Conservation (phyloP, 35 echinoderm and acorn worm species). For the Ophioderma brevispina region DNA sequence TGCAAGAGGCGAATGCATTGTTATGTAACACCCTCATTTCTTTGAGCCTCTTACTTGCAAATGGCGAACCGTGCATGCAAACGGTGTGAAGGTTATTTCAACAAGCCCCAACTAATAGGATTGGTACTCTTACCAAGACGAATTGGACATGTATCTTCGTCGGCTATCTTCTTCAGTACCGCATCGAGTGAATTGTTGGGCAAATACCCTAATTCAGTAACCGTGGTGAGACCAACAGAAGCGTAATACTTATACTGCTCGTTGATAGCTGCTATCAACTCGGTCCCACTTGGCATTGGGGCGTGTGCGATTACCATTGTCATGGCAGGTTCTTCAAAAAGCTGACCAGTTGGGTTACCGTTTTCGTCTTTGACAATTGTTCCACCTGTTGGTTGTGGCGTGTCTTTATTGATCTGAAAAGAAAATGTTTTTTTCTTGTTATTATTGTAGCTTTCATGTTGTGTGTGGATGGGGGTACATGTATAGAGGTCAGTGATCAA, state of each 20-base stretch:
- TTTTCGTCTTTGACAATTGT: conserved; percentile 42
- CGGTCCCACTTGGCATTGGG: neutral
- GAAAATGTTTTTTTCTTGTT: no score
- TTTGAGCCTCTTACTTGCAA: no score
- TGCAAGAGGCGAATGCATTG: no score
- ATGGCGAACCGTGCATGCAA: no score
- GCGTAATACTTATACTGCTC: no score
- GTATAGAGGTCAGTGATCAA: no score
- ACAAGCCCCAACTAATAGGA: no score
- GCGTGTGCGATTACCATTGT: neutral
- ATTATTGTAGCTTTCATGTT: neutral
- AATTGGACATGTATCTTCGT: conserved; percentile 29
- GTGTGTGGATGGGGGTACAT: neutral
- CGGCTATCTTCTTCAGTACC: conserved; percentile 6
- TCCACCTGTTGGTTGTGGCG: conserved; percentile 27
- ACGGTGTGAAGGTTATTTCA: no score
- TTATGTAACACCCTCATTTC: no score
- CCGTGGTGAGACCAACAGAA: no score
- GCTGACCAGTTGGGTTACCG: conserved; percentile 24
- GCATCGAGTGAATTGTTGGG: neutral
- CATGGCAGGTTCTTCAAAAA: conserved; percentile 41
- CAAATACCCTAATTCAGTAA: no score
- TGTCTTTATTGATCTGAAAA: conserved; percentile 23
- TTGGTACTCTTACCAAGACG: conserved; percentile 62
- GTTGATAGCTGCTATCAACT: neutral